A percentile compares a stretch with the other conserved stretches of the same genome.
Conservation (phyloP, 2,797 vertebrate genomes). For the Discoglossus pictus region DNA sequence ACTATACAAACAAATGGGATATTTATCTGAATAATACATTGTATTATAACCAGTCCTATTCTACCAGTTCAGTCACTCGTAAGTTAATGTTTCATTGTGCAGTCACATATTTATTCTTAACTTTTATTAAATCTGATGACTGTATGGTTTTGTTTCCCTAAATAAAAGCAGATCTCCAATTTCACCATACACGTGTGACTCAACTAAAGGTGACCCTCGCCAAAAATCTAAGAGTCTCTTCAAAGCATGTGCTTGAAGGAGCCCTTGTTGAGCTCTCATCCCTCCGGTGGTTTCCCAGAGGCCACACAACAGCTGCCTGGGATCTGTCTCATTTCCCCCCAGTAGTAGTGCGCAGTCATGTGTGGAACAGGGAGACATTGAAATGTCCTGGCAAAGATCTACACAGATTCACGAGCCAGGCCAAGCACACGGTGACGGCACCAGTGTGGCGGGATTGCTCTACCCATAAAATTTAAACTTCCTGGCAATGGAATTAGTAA, state of each 20-base stretch:
- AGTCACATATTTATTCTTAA: neutral
- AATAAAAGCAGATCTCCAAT: neutral
- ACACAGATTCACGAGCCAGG: constrained; percentile 28
- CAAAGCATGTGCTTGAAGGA: constrained; percentile 5
- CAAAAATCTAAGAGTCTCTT: neutral
- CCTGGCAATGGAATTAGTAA: constrained; percentile 41
- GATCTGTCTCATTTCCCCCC: constrained; percentile 16
- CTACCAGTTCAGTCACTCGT: too few relatives aligned
- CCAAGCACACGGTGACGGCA: constrained; percentile 42
- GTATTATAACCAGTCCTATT: too few relatives aligned
- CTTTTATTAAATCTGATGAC: neutral
- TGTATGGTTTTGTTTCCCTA: constrained; percentile 1
- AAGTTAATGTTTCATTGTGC: too few relatives aligned
- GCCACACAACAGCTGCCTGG: constrained; percentile 32
- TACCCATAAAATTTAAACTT: constrained; percentile 42
- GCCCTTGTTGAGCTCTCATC: neutral
- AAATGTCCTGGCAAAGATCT: constrained; percentile 23
- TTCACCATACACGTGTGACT: constrained; percentile 8
- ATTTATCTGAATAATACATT: too few relatives aligned
- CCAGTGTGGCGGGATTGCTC: constrained; percentile 39
- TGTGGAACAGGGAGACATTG: constrained; percentile 39
- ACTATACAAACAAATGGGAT: too few relatives aligned
- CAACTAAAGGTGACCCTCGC: neutral
- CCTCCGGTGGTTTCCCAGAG: constrained; percentile 12
- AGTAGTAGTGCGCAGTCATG: constrained; percentile 3